Evolutionary conservation across 2,888 invertebrate genomes (phyloP), one percentile per base, ranked within the genome.

Genomic region (Julus scandinavius): DNA sequence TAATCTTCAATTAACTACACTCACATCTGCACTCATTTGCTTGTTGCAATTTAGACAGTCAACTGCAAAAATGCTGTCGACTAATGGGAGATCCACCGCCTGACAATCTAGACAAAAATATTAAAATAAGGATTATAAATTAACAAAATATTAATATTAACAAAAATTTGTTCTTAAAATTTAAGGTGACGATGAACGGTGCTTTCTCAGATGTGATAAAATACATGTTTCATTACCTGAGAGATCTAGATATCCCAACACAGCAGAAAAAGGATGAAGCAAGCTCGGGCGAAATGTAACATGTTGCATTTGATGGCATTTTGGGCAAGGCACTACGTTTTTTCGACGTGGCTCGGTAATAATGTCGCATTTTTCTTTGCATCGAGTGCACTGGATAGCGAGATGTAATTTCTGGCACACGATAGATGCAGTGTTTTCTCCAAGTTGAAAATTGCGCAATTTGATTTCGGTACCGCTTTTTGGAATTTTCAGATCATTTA

Each of bases 31-130:
- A 45, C 90, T 90, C 40, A 90, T 91, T 88, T 92, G 91, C 89
- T 91, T 92, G 88, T 90, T 90, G 89, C 93, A 93, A 85, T 90
- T 90, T n/a, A 93, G 89, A 89, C 93, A 93, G 38, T 91, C 91
- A 17, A 92, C 90, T 11, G 90, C 90, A 86, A 92, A 91, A 13
- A 90, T 89, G 88, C 91, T 92, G 88, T 92, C 92, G 87, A 91
- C 91, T 45, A 93, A 90, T 86, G 92, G 90, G 1, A 92, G 89
- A 89, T 93, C 93, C 90, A 92, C 91, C 0, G 92, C 91, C 38
- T 89, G 88, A 89, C 92, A 92, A 5, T 91, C 91, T 38, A 91
- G 40, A 72, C 3, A 6, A 9, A 72, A 72, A 54, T 0, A 17
- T 54, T 54, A 13, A 72, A 72, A 72, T 72, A 5, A 72, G 13